A percentile compares a stretch with the other conserved stretches of the same genome.
phyloP scores from a whole-genome alignment of 2,797 vertebrate species.

The Spea hammondii region DNA sequence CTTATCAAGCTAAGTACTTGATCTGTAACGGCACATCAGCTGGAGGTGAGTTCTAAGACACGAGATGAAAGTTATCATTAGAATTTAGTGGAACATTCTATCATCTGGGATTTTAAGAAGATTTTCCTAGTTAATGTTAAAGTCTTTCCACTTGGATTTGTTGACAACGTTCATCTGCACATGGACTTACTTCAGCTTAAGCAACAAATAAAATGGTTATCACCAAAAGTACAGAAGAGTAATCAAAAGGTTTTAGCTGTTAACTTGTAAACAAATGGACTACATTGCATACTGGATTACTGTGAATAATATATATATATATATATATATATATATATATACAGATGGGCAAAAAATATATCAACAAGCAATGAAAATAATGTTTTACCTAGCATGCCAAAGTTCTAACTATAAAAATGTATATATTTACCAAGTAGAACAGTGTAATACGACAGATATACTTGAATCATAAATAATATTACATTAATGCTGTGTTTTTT shows the following conservation, averaged over 20 bases:
- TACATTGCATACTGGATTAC: too few relatives aligned
- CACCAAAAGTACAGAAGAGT: constrained; percentile 59
- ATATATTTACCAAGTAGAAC: too few relatives aligned
- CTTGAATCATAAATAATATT: too few relatives aligned
- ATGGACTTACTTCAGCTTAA: constrained; percentile 60
- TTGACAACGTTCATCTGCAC: constrained; percentile 60
- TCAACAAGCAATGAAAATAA: too few relatives aligned
- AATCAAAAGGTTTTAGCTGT: constrained; percentile 51
- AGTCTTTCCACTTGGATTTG: constrained; percentile 65
- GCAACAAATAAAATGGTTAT: constrained; percentile 57
- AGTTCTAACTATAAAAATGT: too few relatives aligned
- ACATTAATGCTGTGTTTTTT: too few relatives aligned
- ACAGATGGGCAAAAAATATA: too few relatives aligned
- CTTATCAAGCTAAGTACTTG: constrained; percentile 83
- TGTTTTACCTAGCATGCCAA: too few relatives aligned
- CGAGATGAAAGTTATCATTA: constrained; percentile 73
- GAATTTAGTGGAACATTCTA: constrained; percentile 77
- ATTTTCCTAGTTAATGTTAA: constrained; percentile 68
- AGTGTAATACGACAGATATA: too few relatives aligned
- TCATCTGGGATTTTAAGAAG: constrained; percentile 70
- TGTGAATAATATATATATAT: too few relatives aligned
- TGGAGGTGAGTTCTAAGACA: constrained; percentile 69
- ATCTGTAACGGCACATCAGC: constrained; percentile 72
- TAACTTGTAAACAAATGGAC: not conserved
- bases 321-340: too few relatives aligned